Percentiles rank a stretch among this genome's conserved stretches.
Evolutionary conservation across 2,113 vertebrate species (phyloP).

Genomic region (Caloenas nicobarica): DNA sequence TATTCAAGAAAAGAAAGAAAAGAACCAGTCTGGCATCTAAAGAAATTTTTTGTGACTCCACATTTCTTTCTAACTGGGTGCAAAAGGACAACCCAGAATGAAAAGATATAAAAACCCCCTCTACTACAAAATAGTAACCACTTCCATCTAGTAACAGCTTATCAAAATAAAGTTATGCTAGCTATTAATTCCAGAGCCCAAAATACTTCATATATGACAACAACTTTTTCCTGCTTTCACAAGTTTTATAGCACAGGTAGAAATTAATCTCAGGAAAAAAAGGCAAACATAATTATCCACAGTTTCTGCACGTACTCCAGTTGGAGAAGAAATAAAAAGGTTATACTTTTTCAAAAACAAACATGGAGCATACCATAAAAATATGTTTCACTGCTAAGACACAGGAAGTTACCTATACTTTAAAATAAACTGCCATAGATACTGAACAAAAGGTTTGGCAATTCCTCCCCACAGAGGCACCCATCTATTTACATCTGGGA

Average conservation of each 20-base stretch:
- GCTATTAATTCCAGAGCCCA: background rate
- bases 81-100: background rate
- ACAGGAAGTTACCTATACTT: slow-evolving; percentile 12
- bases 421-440: background rate
- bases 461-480: background rate
- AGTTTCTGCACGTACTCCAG: background rate
- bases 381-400: background rate
- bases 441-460: slow-evolving; percentile 40
- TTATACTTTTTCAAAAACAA: accelerated
- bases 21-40: background rate
- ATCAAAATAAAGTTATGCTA: background rate
- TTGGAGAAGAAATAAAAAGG: background rate
- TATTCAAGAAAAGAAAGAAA: background rate
- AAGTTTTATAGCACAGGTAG: background rate
- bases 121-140: background rate
- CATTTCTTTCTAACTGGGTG: background rate
- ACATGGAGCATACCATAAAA: background rate
- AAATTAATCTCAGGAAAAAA: background rate
- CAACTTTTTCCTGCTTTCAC: background rate
- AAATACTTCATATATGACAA: background rate
- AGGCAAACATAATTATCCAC: background rate
- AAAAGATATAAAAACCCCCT: background rate
- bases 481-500: slow-evolving; percentile 50
- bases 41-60: background rate
- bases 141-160: background rate